Conservation (phyloP, 1,140 invertebrate genomes). For the Drosophila miranda region DNA sequence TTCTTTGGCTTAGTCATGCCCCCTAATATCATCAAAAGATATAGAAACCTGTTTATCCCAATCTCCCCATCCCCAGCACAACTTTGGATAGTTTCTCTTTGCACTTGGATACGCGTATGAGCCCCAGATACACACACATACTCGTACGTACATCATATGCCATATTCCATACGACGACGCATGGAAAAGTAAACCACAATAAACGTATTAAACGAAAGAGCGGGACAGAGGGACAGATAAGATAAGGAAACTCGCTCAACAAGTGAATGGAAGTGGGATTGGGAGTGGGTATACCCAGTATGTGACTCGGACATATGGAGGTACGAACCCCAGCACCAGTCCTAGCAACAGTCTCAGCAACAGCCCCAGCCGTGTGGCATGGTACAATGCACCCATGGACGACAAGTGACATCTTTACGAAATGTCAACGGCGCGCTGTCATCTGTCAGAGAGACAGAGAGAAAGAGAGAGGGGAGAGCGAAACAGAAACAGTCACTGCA, state of each 20-base stretch:
- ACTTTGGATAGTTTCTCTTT: background rate
- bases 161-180: background rate
- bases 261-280: conserved; percentile 59
- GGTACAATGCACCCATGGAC: conserved; percentile 57
- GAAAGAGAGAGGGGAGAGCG: background rate
- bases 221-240: conserved; percentile 43
- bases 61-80: conserved; percentile 6
- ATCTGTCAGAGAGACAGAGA: conserved; percentile 44
- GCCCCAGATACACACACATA: background rate
- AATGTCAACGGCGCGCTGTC: conserved; percentile 65
- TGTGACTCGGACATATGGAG: conserved; percentile 8
- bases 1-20: conserved; percentile 17
- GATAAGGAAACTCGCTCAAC: conserved; percentile 72
- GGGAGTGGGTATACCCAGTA: background rate
- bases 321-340: background rate
- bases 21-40: conserved; percentile 15
- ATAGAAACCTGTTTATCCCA: conserved; percentile 41
- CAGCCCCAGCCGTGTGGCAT: background rate
- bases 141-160: too few relatives aligned
- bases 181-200: conserved; percentile 58
- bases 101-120: conserved; percentile 20
- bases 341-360: too few relatives aligned
- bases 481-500: conserved; percentile 7
- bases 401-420: conserved; percentile 55
- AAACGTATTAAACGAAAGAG: conserved; percentile 51